Evolutionary conservation across 2,113 vertebrate species (phyloP).

Genomic region (Alouatta palliata): DNA sequence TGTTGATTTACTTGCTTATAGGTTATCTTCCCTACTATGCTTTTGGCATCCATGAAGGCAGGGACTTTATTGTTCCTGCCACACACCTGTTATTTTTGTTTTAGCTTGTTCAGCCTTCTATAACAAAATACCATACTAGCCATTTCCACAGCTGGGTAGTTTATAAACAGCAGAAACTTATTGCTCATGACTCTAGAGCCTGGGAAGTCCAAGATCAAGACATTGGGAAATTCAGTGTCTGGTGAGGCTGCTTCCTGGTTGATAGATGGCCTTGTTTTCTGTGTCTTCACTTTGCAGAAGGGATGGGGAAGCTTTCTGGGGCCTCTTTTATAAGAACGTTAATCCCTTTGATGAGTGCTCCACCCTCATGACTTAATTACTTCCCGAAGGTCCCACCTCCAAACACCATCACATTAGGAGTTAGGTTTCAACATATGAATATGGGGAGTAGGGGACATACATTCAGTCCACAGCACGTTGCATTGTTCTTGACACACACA

Average conservation of each 20-base stretch:
- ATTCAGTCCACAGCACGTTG: background rate
- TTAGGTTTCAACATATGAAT: background rate
- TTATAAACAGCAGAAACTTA: background rate
- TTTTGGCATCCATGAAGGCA: background rate
- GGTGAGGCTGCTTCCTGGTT: background rate
- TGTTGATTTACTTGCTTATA: background rate
- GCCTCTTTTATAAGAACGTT: background rate
- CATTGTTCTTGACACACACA: background rate
- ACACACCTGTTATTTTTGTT: background rate
- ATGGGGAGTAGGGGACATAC: background rate
- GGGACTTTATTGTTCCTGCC: background rate
- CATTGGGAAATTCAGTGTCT: no score
- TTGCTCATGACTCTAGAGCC: background rate
- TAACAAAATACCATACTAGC: background rate
- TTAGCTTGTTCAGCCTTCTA: background rate
- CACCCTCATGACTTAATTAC: background rate
- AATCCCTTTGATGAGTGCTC: background rate
- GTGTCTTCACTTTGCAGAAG: background rate
- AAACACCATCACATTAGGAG: background rate
- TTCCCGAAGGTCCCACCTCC: background rate
- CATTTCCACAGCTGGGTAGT: no score
- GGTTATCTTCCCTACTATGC: background rate
- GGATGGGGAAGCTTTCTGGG: background rate
- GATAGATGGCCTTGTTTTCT: background rate
- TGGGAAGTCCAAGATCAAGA: background rate